Evolutionary conservation across 92 coral and sea anemone genomes (phyloP), one percentile per base, ranked within the genome.

Genomic region (Porites divaricata): DNA sequence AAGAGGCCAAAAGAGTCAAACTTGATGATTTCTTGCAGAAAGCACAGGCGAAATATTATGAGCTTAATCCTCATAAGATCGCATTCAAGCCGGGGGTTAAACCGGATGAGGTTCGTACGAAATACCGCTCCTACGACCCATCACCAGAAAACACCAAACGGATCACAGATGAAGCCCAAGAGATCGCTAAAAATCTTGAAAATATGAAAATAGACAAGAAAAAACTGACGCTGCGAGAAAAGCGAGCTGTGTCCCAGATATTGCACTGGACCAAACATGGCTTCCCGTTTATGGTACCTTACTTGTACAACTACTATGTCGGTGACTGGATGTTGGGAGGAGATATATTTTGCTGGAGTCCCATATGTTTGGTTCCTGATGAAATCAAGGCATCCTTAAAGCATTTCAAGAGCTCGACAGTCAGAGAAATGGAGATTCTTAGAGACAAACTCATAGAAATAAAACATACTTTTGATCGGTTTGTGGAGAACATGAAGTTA

Each of bases 321-420:
- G 94, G 91, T 0, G 94, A 91, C 35, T 91, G 94, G 94, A 83
- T 91, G 89, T 48, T 91, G 77, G 94, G 94, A 4, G 86, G 91
- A 0, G 89, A 91, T 54, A 62, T 91, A 0, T 91, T 91, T 75
- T 83, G 91, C 23, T 87, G 91, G 94, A 14, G 63, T 26, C 89
- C 94, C 8, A 87, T 87, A 26, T 83, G 89, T 45, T 19, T 22
- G 8, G 58, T 85, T 4, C 67, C 75, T 0, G 10, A 8, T 17
- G 94, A 91, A 50, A 54, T 83, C 17, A 28, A 35, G 11, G 9
- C 22, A 16, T 10, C 86, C 9, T 54, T 87, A 59, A 9, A 1
- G 50, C 86, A 83, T 58, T 93, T 93, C 49, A 91, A 91, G 77
- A 93, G 95, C 14, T 70, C 77, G 9, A 85, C 67, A 8, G 80